These are phyloP conservation scores for Sinonovacula constricta DNA, from an alignment of 1,140 invertebrate species.

Conservation along the genomic window DNA sequence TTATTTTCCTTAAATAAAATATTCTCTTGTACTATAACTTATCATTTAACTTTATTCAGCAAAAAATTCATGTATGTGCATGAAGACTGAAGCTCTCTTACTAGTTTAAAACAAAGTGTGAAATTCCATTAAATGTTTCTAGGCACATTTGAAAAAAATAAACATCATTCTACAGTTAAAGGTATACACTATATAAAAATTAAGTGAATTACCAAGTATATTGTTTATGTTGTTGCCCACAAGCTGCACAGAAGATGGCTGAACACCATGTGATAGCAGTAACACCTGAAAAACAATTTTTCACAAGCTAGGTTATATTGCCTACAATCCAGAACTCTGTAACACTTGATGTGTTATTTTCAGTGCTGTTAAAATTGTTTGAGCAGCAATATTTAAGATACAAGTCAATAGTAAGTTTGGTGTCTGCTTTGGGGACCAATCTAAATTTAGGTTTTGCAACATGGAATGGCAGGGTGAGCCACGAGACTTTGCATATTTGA, in stretches of 20 bases:
- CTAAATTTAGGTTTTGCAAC: not conserved
- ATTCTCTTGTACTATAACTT: too few species aligned
- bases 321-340: not conserved
- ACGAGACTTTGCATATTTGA: too few species aligned
- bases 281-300: not conserved
- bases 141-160: too few species aligned
- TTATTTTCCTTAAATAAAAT: too few species aligned
- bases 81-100: too few species aligned
- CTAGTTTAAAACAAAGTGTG: too few species aligned
- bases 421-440: not conserved
- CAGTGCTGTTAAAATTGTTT: not conserved
- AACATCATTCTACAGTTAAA: too few species aligned
- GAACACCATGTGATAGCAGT: not conserved
- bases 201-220: not conserved
- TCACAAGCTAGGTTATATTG: not conserved
- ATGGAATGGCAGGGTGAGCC: too few species aligned
- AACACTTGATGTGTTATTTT: not conserved
- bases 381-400: not conserved
- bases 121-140: too few species aligned
- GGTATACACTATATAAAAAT: too few species aligned
- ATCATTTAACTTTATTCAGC: too few species aligned
- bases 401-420: not conserved
- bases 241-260: not conserved
- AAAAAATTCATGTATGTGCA: too few species aligned
- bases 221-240: not conserved